Percentiles rank a stretch among this genome's conserved stretches.
Conservation (phyloP, 1,140 invertebrate genomes). For the Hyphantria cunea region DNA sequence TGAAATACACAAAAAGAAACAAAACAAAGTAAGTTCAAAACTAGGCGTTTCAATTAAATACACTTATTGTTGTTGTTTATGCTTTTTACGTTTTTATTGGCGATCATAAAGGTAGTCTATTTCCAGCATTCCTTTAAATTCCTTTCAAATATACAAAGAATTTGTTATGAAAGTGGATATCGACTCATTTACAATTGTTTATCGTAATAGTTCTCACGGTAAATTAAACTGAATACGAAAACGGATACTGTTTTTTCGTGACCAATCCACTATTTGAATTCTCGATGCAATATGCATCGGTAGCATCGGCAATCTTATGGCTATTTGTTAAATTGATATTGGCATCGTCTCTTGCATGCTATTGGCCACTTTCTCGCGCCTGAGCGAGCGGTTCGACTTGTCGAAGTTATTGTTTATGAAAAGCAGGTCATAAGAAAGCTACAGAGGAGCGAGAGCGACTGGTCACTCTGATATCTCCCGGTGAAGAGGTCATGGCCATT, state of each 20-base stretch:
- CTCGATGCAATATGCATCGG: conserved; percentile 30
- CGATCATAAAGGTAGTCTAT: too few relatives aligned
- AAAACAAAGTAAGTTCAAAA: too few relatives aligned
- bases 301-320: conserved; percentile 25
- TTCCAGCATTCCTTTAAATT: too few relatives aligned
- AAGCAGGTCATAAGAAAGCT: conserved; percentile 79
- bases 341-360: conserved; percentile 39
- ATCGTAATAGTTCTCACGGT: conserved; percentile 34
- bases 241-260: conserved; percentile 41
- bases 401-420: conserved; percentile 78
- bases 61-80: too few relatives aligned
- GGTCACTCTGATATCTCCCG: conserved; percentile 68
- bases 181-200: conserved; percentile 12
- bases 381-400: conserved; percentile 51
- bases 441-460: conserved; percentile 53
- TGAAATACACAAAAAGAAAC: too few relatives aligned
- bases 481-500: conserved; percentile 73
- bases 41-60: too few relatives aligned
- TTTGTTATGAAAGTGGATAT: too few relatives aligned
- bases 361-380: conserved; percentile 70
- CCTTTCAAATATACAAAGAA: too few relatives aligned
- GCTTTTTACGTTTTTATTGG: too few relatives aligned
- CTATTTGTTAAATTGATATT: conserved; percentile 39
- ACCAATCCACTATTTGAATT: conserved; percentile 35
- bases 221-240: conserved; percentile 40